These are phyloP conservation scores for Drosophila nannoptera DNA, from an alignment of 1,140 invertebrate species.

Conservation along the genomic window DNA sequence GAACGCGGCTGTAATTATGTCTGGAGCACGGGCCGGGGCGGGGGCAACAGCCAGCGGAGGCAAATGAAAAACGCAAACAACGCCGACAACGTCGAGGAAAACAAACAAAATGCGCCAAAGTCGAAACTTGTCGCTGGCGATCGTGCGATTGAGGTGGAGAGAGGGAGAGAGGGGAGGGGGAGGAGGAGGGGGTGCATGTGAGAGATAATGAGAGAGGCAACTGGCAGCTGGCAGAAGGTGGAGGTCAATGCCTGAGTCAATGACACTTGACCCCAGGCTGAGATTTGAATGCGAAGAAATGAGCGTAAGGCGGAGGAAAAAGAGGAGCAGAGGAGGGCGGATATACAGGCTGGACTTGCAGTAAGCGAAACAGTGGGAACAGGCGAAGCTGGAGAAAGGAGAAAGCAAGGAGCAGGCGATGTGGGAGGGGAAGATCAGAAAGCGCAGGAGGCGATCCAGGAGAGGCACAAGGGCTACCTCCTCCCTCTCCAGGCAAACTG, in stretches of 20 bases:
- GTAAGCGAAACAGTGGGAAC: too few species aligned
- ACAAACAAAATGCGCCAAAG: conserved; percentile 47
- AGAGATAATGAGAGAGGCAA: neutral
- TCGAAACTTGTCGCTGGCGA: conserved; percentile 64
- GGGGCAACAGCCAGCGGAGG: conserved; percentile 17
- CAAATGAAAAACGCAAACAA: conserved; percentile 62
- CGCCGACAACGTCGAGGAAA: conserved; percentile 25
- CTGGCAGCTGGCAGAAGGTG: conserved; percentile 39
- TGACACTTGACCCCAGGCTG: conserved; percentile 57
- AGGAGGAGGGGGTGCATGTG: neutral
- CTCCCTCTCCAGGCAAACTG: too few species aligned
- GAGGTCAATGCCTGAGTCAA: conserved; percentile 67
- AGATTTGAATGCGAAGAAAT: neutral
- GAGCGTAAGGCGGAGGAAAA: neutral
- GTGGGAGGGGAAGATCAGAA: neutral
- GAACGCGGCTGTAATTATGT: conserved; percentile 42
- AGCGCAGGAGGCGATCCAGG: neutral
- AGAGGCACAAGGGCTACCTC: too few species aligned
- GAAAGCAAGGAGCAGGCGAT: neutral
- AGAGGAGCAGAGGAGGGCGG: neutral
- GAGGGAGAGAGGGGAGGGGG: conserved; percentile 1
- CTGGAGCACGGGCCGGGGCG: conserved; percentile 4
- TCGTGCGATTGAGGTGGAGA: conserved; percentile 22
- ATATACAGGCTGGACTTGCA: neutral
- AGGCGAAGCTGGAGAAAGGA: neutral